Evolutionary conservation across 2,888 invertebrate genomes (phyloP), one percentile per base, ranked within the genome.

Genomic region (Dromius quadrimaculatus): DNA sequence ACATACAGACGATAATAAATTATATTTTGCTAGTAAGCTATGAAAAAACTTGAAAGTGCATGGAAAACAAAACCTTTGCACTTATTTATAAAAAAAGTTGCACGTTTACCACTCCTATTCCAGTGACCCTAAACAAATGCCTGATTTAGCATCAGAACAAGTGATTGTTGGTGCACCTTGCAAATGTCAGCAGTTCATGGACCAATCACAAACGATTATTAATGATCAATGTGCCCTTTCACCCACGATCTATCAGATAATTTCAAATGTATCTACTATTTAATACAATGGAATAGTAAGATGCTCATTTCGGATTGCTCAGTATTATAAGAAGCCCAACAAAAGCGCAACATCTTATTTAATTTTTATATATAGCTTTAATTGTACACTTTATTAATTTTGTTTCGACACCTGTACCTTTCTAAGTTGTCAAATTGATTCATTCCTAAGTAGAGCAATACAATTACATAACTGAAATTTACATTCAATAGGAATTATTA

Each of bases 141-240:
- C 5, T 36, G 4, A 6, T 9, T 17, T 9, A 38, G 15, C 50
- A 54, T 15, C n/a, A 2, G 9, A 36, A 59, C 59, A 59, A 36
- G 36, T 59, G 36, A 20, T 15, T 17, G 36, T 59, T 22, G 28
- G 32, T 47, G 45, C 50, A 65, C 50, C 65, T 65, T 65, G 34
- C 54, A 66, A 66, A 66, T 66, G 54, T 54, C 66, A 66, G 23
- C 54, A 57, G 66, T 66, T 66, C 66, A 66, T 36, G 66, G 66
- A 22, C 66, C 17, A 45, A 47, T n/a, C n/a, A n/a, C 13, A 13
- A 57, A 57, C 38, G 22, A 13, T 66, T 66, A 66, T 57, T 66
- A 66, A 66, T 66, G 65, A 66, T 43, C 20, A 23, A 23, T 13
- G 17, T 54, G 38, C 66, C 66, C 66, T 54, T 66, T 66, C 66